phyloP scores from a whole-genome alignment of 2,113 vertebrate species.

The Pteruthius melanotis region DNA sequence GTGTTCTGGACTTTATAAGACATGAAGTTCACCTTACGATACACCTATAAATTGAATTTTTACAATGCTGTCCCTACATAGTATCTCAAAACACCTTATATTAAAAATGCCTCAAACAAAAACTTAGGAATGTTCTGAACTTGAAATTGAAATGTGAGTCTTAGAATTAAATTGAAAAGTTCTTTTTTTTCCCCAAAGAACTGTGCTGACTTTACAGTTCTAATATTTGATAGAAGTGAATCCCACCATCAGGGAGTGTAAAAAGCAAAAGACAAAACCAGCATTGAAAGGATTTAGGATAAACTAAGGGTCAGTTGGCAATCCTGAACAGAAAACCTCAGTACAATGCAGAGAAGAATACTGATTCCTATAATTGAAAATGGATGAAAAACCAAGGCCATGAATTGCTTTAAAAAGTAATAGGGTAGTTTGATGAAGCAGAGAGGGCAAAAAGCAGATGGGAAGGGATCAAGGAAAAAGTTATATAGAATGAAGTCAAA shows the following conservation, averaged over 20 bases:
- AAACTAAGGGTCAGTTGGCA: not conserved
- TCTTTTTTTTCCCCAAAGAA: not conserved
- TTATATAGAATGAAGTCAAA: not conserved
- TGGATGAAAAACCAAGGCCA: not conserved
- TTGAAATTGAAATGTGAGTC: not conserved
- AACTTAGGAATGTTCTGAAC: not conserved
- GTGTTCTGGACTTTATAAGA: not conserved
- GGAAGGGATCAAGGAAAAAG: not conserved
- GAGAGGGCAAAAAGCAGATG: slow-evolving; percentile 2
- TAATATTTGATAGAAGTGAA: slow-evolving; percentile 20
- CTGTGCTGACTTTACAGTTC: slow-evolving; percentile 7
- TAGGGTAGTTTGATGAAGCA: not conserved
- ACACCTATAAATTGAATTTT: not conserved
- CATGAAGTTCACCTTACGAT: not conserved
- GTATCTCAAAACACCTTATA: not conserved
- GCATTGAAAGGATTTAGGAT: not conserved
- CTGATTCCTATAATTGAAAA: slow-evolving; percentile 18
- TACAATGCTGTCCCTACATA: not conserved
- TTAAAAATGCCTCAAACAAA: not conserved
- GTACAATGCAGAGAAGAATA: not conserved
- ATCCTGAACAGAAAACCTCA: not conserved
- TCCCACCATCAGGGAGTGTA: not conserved
- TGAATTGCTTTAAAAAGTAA: not conserved
- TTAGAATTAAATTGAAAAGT: slow-evolving; percentile 11
- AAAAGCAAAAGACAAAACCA: not conserved